These are phyloP conservation scores for Chelon labrosus DNA, from an alignment of 2,797 vertebrate species.

Conservation along the genomic window DNA sequence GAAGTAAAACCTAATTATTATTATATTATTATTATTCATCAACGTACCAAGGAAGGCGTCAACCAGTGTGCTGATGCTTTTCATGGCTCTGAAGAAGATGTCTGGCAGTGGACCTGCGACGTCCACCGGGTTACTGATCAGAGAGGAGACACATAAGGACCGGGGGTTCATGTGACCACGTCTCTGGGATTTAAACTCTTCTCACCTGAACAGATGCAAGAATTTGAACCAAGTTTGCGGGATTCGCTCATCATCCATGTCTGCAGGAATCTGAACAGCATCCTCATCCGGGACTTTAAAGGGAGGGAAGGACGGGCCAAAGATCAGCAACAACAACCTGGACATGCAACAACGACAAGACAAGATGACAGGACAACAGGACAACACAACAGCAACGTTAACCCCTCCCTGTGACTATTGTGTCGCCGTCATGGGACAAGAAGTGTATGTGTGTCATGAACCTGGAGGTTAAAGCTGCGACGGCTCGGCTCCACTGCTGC, in stretches of 20 bases:
- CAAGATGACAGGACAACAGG: background rate
- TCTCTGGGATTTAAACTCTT: background rate
- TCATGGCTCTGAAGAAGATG: constrained; percentile 95
- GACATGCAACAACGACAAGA: background rate
- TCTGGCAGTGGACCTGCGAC: constrained; percentile 88
- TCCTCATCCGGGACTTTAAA: constrained; percentile 94
- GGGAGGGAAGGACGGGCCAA: constrained; percentile 91
- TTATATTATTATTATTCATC: no score
- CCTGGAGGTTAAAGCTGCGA: constrained; percentile 93
- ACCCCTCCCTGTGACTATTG: no score
- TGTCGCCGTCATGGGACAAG: no score
- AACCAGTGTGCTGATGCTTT: constrained; percentile 91
- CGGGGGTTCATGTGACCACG: no score
- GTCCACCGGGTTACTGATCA: constrained; percentile 91
- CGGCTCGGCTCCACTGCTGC: constrained; percentile 93
- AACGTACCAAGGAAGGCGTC: constrained; percentile 93
- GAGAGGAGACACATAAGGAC: background rate
- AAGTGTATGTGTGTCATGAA: constrained; percentile 37
- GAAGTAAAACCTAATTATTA: no score
- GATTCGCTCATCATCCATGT: constrained; percentile 92
- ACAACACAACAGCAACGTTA: background rate
- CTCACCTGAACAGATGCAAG: constrained; percentile 94
- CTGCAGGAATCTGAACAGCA: constrained; percentile 89
- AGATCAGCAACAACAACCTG: constrained; percentile 91
- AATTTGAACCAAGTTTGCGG: constrained; percentile 96